Percentiles rank a stretch among this genome's conserved stretches.
Conservation (phyloP, 2,113 vertebrate genomes). For the Thalassoma bifasciatum region DNA sequence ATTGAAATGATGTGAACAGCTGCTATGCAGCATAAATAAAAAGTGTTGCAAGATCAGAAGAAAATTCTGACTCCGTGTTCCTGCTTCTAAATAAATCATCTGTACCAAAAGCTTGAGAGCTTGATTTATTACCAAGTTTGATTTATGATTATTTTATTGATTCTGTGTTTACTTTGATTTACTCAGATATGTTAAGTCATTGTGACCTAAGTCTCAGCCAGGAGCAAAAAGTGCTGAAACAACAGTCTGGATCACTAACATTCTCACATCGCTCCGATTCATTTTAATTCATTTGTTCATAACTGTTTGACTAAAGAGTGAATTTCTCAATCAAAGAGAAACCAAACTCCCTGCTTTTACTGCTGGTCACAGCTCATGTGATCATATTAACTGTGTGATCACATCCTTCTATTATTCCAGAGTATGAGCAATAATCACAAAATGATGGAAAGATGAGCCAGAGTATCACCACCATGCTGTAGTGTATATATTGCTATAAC, state of each 20-base stretch:
- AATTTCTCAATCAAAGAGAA: background rate
- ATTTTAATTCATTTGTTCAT: background rate
- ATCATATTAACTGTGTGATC: too few relatives aligned
- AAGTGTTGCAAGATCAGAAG: background rate
- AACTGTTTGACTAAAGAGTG: background rate
- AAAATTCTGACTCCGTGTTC: background rate
- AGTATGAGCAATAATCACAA: too few relatives aligned
- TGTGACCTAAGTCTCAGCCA: background rate
- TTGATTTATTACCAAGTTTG: conserved; percentile 35
- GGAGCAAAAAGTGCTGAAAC: conserved; percentile 31
- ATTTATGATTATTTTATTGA: conserved; percentile 64
- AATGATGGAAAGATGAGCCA: too few relatives aligned
- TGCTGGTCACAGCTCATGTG: too few relatives aligned
- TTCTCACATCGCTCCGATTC: background rate
- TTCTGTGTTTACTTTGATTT: conserved; percentile 48
- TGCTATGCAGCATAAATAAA: background rate
- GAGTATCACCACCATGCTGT: background rate
- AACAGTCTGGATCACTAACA: background rate
- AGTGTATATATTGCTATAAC: background rate
- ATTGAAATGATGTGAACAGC: background rate
- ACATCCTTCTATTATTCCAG: too few relatives aligned
- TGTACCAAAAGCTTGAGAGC: background rate
- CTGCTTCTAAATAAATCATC: conserved; percentile 22
- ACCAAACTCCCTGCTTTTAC: background rate
- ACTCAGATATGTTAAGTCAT: conserved; percentile 6